Conservation (phyloP, 2,113 vertebrate genomes). For the Nanorana parkeri region DNA sequence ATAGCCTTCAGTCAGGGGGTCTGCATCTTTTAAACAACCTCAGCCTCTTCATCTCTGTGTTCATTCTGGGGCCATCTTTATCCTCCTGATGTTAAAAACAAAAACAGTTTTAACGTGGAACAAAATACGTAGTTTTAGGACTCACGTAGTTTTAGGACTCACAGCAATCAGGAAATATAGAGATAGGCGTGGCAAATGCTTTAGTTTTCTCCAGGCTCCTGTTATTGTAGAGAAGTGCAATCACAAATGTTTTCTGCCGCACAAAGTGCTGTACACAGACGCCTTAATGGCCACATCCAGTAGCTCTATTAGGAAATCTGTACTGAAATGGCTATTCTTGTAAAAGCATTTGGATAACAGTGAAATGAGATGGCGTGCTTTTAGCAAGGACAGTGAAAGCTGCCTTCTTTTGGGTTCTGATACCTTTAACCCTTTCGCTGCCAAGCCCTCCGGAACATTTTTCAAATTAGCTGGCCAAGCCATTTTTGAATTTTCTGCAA, state of each 20-base stretch:
- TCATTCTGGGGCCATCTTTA: constrained; percentile 72
- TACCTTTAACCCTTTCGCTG: no score
- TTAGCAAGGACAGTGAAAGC: no score
- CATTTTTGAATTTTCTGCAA: no score
- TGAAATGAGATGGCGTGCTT: no score
- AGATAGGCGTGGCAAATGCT: neutral
- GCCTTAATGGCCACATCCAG: neutral
- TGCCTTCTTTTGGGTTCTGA: no score
- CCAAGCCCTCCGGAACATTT: no score
- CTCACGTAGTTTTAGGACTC: neutral
- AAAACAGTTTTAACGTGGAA: neutral
- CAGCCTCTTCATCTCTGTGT: constrained; percentile 81
- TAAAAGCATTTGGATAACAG: neutral
- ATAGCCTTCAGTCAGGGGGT: constrained; percentile 78
- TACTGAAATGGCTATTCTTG: neutral
- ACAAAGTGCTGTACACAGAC: neutral
- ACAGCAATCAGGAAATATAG: neutral
- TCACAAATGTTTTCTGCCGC: constrained; percentile 1
- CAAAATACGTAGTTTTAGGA: neutral
- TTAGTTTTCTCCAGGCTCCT: neutral
- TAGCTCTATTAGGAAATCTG: neutral
- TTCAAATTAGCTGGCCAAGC: no score
- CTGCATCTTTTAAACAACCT: constrained; percentile 82
- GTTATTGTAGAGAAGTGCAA: neutral
- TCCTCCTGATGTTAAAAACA: constrained; percentile 42